Conservation (phyloP, 1,140 invertebrate genomes). For the Aphelenchoides besseyi region DNA sequence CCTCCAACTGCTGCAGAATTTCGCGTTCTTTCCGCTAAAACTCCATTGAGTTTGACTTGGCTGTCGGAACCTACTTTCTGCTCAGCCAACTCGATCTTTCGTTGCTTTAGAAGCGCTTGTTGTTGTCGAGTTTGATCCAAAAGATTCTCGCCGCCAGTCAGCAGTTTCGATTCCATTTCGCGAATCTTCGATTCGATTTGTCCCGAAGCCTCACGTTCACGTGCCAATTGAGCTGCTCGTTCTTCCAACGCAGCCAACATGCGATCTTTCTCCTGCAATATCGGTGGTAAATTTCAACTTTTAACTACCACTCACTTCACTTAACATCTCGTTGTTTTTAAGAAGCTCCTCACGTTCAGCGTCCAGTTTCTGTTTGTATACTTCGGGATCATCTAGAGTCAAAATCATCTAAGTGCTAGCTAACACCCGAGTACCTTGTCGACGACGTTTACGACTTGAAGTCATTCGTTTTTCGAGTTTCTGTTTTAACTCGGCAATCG, state of each 20-base stretch:
- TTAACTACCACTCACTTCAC: constrained; percentile 62
- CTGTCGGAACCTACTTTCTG: constrained; percentile 74
- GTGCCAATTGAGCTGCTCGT: constrained; percentile 67
- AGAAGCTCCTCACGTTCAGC: constrained; percentile 67
- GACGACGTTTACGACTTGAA: constrained; percentile 61
- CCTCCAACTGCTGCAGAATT: constrained; percentile 79
- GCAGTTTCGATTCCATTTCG: constrained; percentile 80
- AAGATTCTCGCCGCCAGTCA: constrained; percentile 80
- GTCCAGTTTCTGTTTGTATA: constrained; percentile 66
- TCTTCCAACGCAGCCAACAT: constrained; percentile 68
- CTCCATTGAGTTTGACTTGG: not conserved
- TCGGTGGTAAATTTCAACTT: not conserved
- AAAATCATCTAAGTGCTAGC: not conserved
- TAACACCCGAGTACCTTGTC: constrained; percentile 20
- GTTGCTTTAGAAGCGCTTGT: constrained; percentile 76
- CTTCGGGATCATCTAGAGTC: constrained; percentile 54
- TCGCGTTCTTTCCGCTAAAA: constrained; percentile 71
- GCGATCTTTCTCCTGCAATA: constrained; percentile 67
- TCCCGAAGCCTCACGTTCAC: constrained; percentile 67
- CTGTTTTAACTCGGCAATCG: constrained; percentile 48
- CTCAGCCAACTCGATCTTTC: constrained; percentile 77
- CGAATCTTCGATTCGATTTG: constrained; percentile 66
- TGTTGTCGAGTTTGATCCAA: constrained; percentile 85
- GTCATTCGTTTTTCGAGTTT: constrained; percentile 64
- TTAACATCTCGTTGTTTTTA: constrained; percentile 66